Base-by-base conservation (phyloP, 2,888 invertebrate genomes). In the Exephanes ischioxanthus region DNA sequence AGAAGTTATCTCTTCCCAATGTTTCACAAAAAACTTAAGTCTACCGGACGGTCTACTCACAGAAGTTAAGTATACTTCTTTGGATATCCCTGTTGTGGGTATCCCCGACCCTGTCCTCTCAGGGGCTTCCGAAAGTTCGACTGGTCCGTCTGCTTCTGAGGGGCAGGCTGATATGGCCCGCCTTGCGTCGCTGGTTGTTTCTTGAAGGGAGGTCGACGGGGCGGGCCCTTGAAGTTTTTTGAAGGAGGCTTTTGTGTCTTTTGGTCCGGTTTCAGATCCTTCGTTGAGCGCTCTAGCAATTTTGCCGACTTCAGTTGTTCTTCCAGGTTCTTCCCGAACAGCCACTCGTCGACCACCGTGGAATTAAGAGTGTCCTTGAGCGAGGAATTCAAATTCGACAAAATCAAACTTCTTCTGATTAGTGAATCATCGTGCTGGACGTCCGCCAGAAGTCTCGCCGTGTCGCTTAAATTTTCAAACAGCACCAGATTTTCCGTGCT, bases 211-310 rank as follows among this genome's bases (percentile, higher is more conserved):
- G 19, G 6, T 0, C 19, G 53, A 53, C 22, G 53, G 1, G 53
- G 53, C 53, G 67, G 80, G 67, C 30, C 58, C 5, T 66, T 83
- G 37, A 33, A 53, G 83, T 80, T 86, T 86, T 84, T 84, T 84
- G 77, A 1, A 19, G 61, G 30, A 41, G 19, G 11, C 9, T 9
- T 14, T 22, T 5, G 71, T 6, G 53, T 19, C 19, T 53, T 53
- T 19, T 19, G 9, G 19, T 53, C 53, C 3, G 53, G 53, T 53
- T 22, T 67, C 19, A 68, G 16, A 2, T 81, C 77, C 19, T 82
- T 75, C 45, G 77, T 41, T 0, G 79, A 70, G 0, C 73, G 79
- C 41, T 83, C 73, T 19, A 83, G 14, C 0, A 26, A 2, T 48
- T 84, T 84, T 11, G 81, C 71, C 1, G 76, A 22, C n/a, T 84